Evolutionary conservation across 2,888 invertebrate species (phyloP), one percentile per base, ranked within the genome.

Genomic region (Melipona beecheii): DNA sequence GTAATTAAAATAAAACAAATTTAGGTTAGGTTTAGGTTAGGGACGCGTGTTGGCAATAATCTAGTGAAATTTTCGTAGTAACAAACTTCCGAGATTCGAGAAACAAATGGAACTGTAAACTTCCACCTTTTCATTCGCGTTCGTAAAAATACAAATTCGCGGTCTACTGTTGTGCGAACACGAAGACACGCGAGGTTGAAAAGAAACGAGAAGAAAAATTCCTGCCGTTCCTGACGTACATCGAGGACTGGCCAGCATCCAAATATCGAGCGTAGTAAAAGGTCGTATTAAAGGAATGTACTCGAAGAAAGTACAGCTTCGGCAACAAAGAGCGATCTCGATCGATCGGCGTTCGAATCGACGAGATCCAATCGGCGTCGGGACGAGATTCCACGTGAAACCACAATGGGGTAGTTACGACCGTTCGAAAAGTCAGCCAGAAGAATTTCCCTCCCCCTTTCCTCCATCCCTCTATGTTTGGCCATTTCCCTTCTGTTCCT

Each of bases 251-350:
- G 91, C 90, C 80, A 64, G 84, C 75, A 82, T 91, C 91, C 91
- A 91, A 91, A 90, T 84, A 89, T 83, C 85, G 80, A 72, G 62
- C 78, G 86, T 89, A 91, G 90, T 91, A 89, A 89, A 89, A 85
- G 87, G 72, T 81, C 78, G 81, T 80, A 89, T 87, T 90, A 88
- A 87, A 87, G 86, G 89, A 82, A 75, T 65, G 64, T 17, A 52
- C 50, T 70, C 36, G 78, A 81, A 62, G 84, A 76, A 78, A 80
- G 73, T 74, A 19, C 71, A 71, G 13, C 27, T 17, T 27, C 21
- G 21, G 62, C 17, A 64, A 70, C 56, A 69, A 75, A 72, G 69
- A 76, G 60, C 54, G 64, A 60, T 60, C 27, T 19, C 36, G 64
- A 58, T 68, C 79, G 83, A 70, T 75, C 54, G 13, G 5, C 2